Base-by-base conservation (phyloP, 2,797 vertebrate genomes). In the Eidolon dupreanum region DNA sequence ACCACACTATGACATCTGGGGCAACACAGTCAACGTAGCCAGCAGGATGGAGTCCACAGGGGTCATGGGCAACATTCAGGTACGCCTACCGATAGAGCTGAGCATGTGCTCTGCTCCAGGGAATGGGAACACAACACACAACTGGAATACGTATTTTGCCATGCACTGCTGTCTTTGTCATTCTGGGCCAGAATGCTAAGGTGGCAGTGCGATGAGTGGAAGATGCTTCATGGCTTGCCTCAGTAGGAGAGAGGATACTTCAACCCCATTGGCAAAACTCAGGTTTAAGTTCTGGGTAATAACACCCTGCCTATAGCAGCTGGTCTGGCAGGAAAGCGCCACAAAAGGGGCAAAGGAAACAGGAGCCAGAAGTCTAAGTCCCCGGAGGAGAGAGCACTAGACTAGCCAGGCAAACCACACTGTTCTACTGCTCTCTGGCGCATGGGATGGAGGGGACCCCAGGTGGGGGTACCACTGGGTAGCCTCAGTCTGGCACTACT, bases 31-130 rank as follows among this genome's bases (percentile, higher is more conserved):
- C 74, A 99, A 99, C 0, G 99, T 99, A 57, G 99, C 99, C 89
- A 99, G 99, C 98, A 99, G 99, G 93, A 99, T 99, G 99, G 99
- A 99, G 97, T 99, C 99, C 61, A 99, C 99, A 0, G 99, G 99
- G 0, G 99, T 99, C 91, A 99, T 99, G 99, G 99, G 99, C 43
- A 99, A 99, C 98, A 99, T 99, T 87, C 99, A 99, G 99, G 99
- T 99, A 98, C 0, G 96, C 89, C 71, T 90, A 24, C 93, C 86
- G 83, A 77, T 96, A 99, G 98, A 98, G 33, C 38, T 0, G 41
- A 16, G 12, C 10, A 0, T 6, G 33, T 36, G 22, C 22, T 22
- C 66, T 5, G 46, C 22, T 4, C 5, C 31, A n/a, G 41, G n/a
- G 28, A 4, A 0, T 0, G 2, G 15, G 46, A 31, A 38, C 11